Conservation (phyloP, 2,113 vertebrate species). For the Turdus rufiventris region DNA sequence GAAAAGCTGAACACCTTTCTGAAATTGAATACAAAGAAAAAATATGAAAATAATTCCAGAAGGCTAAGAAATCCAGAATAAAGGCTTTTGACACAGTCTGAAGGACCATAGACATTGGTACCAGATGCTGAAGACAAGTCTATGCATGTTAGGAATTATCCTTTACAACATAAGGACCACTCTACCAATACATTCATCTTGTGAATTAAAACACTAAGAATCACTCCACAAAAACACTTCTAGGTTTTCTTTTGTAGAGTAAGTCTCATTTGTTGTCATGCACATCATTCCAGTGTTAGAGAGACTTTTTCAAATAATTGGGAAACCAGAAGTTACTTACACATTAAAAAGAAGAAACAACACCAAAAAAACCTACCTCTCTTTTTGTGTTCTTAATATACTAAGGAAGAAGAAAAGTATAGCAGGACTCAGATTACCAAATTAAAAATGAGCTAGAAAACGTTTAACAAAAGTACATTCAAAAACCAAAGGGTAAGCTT, state of each 20-base stretch:
- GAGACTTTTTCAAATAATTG: neutral
- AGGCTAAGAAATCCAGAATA: neutral
- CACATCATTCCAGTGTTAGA: neutral
- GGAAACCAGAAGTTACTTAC: neutral
- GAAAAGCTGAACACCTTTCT: neutral
- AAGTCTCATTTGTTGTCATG: neutral
- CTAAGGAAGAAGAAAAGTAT: neutral
- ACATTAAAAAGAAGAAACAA: neutral
- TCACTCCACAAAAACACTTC: neutral
- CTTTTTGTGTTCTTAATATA: neutral
- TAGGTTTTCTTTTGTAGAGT: too few species aligned
- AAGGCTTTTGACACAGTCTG: neutral
- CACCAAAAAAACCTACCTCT: neutral
- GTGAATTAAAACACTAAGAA: neutral
- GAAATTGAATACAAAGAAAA: neutral
- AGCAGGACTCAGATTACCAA: neutral
- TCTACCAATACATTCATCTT: rapidly evolving
- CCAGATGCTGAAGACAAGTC: neutral
- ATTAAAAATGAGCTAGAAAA: neutral
- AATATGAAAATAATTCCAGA: neutral
- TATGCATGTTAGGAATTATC: neutral
- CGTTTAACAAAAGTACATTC: neutral
- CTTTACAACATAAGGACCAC: neutral
- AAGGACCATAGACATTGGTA: neutral
- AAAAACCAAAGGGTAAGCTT: neutral